Evolutionary conservation across 2,113 vertebrate species (phyloP), one percentile per base, ranked within the genome.

Genomic region (Speoplatyrhinus poulsoni): DNA sequence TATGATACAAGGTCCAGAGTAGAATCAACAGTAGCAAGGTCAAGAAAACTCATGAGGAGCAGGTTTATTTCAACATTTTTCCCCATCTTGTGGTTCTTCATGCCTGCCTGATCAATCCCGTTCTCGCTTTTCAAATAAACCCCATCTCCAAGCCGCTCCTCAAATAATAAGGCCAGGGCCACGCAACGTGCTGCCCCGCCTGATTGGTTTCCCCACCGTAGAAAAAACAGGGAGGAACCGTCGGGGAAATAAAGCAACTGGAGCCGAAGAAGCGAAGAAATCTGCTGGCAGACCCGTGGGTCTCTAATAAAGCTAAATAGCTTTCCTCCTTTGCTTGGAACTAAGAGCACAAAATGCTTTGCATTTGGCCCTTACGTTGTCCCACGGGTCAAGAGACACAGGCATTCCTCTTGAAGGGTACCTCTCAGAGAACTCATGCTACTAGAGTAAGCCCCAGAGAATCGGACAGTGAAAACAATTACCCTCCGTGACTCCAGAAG

Each of bases 61-160:
- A 48, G 68, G 80, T 87, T 87, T 81, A 79, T 84, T 89, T 86
- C 56, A n/a, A 82, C 71, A 83, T 87, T 78, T 78, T 76, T 80
- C 81, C 81, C 36, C 58, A 46, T 17, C 46, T 12, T 65, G 75
- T 62, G 73, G 71, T 81, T 86, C 82, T 79, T 26, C 83, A 85
- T 72, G 78, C 69, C 74, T 61, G 33, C 54, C 65, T 58, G 73
- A 82, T 78, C 56, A 76, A 82, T 82, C 82, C 79, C 77, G 50
- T 64, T 15, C 58, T 53, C 3, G 57, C 74, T 76, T 77, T 83
- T 72, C 58, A 89, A 89, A 89, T 86, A 87, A 89, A 90, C 77
- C 56, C 26, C 60, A 32, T 71, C 48, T 54, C 70, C 1, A 32
- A 83, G 72, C 67, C 4, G 2, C 72, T 77, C 59, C 63, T 71